Conservation (phyloP, 2,888 invertebrate species). For the Smittia aterrima region DNA sequence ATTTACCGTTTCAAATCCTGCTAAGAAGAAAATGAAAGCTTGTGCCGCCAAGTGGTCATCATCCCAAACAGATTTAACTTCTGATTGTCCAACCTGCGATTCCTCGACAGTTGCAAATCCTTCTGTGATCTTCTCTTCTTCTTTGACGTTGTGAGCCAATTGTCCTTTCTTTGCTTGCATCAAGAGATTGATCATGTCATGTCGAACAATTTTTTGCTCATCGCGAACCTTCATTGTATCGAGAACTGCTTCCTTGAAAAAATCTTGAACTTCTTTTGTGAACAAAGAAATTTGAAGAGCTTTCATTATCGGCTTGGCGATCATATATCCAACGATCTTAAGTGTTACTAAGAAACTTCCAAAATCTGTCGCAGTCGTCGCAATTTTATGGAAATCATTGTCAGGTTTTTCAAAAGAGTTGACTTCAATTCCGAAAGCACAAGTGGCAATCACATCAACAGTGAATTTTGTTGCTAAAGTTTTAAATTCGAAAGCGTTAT, state of each 20-base stretch:
- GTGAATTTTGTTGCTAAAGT: slow-evolving; percentile 51
- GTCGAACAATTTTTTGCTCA: slow-evolving; percentile 54
- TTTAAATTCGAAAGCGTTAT: slow-evolving; percentile 49
- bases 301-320: not conserved
- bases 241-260: slow-evolving; percentile 53
- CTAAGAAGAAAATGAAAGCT: slow-evolving; percentile 56
- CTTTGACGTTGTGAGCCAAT: slow-evolving; percentile 46
- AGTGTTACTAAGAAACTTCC: slow-evolving; percentile 24
- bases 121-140: slow-evolving; percentile 42
- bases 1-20: slow-evolving; percentile 50
- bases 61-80: slow-evolving; percentile 49
- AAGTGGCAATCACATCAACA: slow-evolving; percentile 55
- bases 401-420: slow-evolving; percentile 57
- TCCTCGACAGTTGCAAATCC: slow-evolving; percentile 47
- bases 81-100: slow-evolving; percentile 43
- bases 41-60: slow-evolving; percentile 59
- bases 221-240: slow-evolving; percentile 55
- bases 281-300: not conserved
- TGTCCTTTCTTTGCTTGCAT: slow-evolving; percentile 55
- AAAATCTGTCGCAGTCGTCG: slow-evolving; percentile 55
- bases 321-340: not conserved
- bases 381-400: slow-evolving; percentile 59
- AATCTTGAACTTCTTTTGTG: slow-evolving; percentile 45
- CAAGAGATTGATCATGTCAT: slow-evolving; percentile 59
- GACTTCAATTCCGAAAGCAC: slow-evolving; percentile 55